These are phyloP conservation scores for Chiroxiphia lanceolata DNA, from an alignment of 2,797 vertebrate species.

Conservation along the genomic window DNA sequence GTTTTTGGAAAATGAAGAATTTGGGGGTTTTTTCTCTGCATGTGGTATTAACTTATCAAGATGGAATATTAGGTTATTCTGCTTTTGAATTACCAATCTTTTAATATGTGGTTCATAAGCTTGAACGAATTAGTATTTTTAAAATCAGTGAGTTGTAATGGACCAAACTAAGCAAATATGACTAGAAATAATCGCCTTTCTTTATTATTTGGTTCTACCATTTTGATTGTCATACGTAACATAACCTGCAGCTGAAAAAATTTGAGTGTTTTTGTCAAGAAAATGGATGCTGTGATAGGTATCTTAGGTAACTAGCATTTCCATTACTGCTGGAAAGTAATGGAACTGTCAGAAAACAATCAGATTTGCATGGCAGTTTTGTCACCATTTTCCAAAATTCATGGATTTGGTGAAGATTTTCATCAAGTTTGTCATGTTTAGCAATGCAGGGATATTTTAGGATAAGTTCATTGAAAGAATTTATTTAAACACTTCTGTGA, in stretches of 20 bases:
- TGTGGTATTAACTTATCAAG: neutral
- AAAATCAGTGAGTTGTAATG: neutral
- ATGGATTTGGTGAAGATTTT: neutral
- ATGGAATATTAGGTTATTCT: neutral
- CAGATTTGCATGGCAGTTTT: neutral
- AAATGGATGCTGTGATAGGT: neutral
- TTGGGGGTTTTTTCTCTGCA: neutral
- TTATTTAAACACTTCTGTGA: neutral
- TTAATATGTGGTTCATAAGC: neutral
- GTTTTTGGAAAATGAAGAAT: neutral
- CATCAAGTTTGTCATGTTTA: neutral
- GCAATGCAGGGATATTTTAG: neutral
- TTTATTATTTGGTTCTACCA: neutral
- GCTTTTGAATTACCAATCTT: neutral
- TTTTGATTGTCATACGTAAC: neutral
- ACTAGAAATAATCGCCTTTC: neutral
- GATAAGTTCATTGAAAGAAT: neutral
- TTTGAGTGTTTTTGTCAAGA: neutral
- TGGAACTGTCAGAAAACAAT: neutral
- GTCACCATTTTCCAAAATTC: neutral
- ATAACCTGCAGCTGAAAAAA: neutral
- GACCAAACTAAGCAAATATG: neutral
- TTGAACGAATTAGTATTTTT: neutral
- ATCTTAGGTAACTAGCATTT: neutral
- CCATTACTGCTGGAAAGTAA: neutral